Conservation (phyloP, 1,140 invertebrate genomes). For the Melanaphis sacchari region DNA sequence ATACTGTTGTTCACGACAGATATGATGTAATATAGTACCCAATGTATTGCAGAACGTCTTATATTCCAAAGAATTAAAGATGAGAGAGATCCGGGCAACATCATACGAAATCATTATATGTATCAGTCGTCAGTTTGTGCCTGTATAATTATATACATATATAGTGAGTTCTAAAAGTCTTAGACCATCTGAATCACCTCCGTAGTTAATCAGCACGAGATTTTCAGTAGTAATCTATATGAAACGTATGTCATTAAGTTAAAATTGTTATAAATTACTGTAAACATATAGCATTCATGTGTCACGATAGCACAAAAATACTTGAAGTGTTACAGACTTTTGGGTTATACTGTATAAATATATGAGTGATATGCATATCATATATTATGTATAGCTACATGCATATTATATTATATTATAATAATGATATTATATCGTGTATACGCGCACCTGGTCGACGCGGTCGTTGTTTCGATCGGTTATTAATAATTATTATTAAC, state of each 20-base stretch:
- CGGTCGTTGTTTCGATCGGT: background rate
- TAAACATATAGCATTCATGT: background rate
- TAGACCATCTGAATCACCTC: background rate
- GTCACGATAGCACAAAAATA: no score
- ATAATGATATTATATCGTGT: background rate
- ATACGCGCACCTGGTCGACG: conserved; percentile 23
- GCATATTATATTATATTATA: background rate
- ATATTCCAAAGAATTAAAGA: background rate
- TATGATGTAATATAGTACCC: background rate
- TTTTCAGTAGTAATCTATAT: background rate
- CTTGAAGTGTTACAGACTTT: background rate
- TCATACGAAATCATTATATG: background rate
- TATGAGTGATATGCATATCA: background rate
- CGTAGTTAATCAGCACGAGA: background rate
- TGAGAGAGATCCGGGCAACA: background rate
- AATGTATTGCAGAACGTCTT: background rate
- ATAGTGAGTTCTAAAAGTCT: background rate
- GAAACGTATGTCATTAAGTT: background rate
- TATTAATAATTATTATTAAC: conserved; percentile 21
- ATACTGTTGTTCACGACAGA: background rate
- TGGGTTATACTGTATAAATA: background rate
- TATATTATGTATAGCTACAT: background rate
- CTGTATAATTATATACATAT: background rate
- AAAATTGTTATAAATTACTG: background rate
- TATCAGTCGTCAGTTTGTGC: background rate